Base-by-base conservation (phyloP, 2,888 invertebrate species). In the Drosophila affinis region DNA sequence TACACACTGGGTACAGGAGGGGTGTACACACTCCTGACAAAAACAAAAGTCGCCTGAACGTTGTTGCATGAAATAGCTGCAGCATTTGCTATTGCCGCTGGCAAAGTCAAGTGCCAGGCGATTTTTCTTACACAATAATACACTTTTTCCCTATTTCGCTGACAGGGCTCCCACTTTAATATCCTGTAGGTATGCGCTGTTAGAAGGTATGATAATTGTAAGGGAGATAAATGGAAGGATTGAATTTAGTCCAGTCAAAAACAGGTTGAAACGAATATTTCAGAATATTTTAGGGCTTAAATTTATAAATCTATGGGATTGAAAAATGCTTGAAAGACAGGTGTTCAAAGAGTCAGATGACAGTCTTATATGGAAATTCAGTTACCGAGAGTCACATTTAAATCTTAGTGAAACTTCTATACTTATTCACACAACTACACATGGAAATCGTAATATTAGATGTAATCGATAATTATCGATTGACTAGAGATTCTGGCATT, bases 71-170 rank as follows among this genome's bases (percentile, higher is more conserved):
- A 81, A 79, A 78, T 80, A 82, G 83, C 79, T 79, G 79, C 85
- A 70, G 65, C 39, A 6, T 39, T 39, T 6, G 39, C 72, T 34
- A 17, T 48, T 59, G 47, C 54, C 58, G 58, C 56, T 61, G 62
- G 73, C 62, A 78, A 77, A 84, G 86, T 87, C 84, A 88, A 88
- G 87, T 86, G 69, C 64, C 76, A 64, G 80, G 79, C 81, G 81
- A 88, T 85, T 82, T 86, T 86, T 86, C 86, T 81, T 78, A 80
- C 88, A 84, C 86, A 82, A 86, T 80, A 88, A 88, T 88, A 88
- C 87, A 84, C 88, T 86, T 86, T 86, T 83, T 88, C 74, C 78
- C 39, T 62, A 79, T 79, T 88, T 86, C 72, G 76, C 75, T 88
- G 88, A 88, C 88, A 88, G 88, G 68, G 72, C 83, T 73, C 6